These are phyloP conservation scores for Drosophila athabasca DNA, from an alignment of 1,140 invertebrate species.

Conservation along the genomic window DNA sequence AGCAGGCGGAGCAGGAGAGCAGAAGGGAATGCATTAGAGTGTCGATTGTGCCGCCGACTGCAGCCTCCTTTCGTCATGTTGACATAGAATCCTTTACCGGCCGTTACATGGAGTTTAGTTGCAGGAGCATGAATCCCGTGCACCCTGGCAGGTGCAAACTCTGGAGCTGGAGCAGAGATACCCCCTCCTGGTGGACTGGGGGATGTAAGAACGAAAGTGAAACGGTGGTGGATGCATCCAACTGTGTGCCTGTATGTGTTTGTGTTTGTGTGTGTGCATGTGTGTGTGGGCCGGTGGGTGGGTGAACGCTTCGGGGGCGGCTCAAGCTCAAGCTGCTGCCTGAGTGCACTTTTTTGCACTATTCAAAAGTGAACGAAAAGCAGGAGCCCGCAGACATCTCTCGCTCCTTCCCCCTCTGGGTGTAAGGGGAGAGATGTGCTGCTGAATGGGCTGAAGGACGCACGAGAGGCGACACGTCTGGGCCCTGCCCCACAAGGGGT, in stretches of 20 bases:
- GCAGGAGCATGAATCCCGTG: slow-evolving; percentile 27
- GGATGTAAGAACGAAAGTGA: slow-evolving; percentile 62
- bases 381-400: no score
- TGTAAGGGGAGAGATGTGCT: slow-evolving; percentile 19
- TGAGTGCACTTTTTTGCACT: slow-evolving; percentile 79
- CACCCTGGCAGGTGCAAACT: slow-evolving; percentile 50
- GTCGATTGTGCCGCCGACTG: slow-evolving; percentile 22
- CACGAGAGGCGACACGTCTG: slow-evolving; percentile 50
- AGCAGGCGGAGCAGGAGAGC: no score
- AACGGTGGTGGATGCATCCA: slow-evolving; percentile 67
- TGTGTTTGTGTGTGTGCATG: slow-evolving; percentile 5
- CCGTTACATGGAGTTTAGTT: slow-evolving; percentile 55
- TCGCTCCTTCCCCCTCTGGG: no score
- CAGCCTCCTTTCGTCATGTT: slow-evolving; percentile 54
- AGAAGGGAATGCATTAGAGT: slow-evolving; percentile 51
- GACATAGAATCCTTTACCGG: slow-evolving; percentile 71
- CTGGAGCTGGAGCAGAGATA: not conserved
- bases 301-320: slow-evolving; percentile 12
- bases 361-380: slow-evolving; percentile 60
- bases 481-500: slow-evolving; percentile 23
- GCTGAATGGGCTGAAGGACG: slow-evolving; percentile 58
- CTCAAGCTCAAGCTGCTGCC: slow-evolving; percentile 34
- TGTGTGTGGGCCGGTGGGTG: not conserved
- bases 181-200: slow-evolving; percentile 13
- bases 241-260: not conserved